Evolutionary conservation across 2,113 vertebrate species (phyloP).

Genomic region (Pseudolaguvia tuberculata): DNA sequence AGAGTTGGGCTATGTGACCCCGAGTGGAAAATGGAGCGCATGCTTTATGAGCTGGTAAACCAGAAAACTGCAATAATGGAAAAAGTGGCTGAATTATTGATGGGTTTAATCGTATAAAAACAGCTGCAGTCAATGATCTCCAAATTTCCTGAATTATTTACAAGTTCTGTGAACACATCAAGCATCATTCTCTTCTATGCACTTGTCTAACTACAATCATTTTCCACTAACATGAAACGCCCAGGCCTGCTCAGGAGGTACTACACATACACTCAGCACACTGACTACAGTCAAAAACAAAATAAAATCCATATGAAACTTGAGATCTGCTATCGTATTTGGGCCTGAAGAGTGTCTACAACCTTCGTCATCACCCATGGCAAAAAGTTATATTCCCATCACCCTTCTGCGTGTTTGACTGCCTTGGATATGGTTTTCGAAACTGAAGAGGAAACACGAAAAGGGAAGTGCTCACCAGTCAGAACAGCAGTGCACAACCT

Average conservation of each 20-base stretch:
- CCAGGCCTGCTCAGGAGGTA: background rate
- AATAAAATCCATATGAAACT: background rate
- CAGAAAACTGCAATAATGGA: conserved; percentile 49
- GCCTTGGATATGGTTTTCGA: background rate
- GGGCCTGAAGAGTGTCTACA: background rate
- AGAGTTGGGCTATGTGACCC: conserved; percentile 1
- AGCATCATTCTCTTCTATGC: background rate
- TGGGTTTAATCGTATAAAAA: conserved; percentile 32
- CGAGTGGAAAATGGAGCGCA: conserved; percentile 44
- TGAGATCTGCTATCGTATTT: background rate
- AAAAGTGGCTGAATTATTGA: conserved; percentile 61
- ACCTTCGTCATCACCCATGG: background rate
- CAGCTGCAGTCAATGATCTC: conserved; percentile 18
- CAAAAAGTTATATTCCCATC: background rate
- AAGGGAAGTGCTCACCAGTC: background rate
- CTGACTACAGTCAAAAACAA: background rate
- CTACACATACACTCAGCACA: background rate
- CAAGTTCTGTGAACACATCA: background rate
- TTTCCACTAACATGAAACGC: background rate
- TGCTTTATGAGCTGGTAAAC: conserved; percentile 41
- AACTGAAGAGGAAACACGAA: conserved; percentile 1
- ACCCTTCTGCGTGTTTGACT: background rate
- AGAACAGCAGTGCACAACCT: conserved; percentile 22
- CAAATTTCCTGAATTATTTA: conserved; percentile 28
- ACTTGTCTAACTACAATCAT: background rate